These are phyloP conservation scores for Uropsilus gracilis DNA, from an alignment of 2,113 vertebrate genomes.

Conservation along the genomic window DNA sequence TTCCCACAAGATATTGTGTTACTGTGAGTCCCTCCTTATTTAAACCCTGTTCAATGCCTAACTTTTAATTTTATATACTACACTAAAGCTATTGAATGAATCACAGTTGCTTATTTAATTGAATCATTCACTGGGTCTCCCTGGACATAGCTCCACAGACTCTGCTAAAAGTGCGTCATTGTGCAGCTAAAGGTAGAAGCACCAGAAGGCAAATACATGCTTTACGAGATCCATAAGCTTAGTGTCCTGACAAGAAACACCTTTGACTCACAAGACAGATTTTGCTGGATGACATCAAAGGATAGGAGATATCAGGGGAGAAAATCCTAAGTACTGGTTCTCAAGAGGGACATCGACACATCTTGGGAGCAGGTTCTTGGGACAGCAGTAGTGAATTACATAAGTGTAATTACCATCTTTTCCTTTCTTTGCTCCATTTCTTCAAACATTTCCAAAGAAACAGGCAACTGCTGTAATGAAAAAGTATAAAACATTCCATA, in stretches of 20 bases:
- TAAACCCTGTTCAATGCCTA: neutral
- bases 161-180: neutral
- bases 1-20: neutral
- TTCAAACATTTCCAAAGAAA: neutral
- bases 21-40: neutral
- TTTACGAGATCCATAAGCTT: neutral
- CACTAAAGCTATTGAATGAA: neutral
- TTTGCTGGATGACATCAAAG: neutral
- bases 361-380: neutral
- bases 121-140: neutral
- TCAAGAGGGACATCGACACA: neutral
- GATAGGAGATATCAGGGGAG: neutral
- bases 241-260: neutral
- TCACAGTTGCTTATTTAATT: neutral
- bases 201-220: neutral
- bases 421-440: neutral
- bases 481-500: neutral
- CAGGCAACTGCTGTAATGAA: neutral
- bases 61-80: slow-evolving; percentile 19
- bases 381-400: neutral
- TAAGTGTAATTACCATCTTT: neutral
- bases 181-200: neutral
- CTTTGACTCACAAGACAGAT: neutral
- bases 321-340: neutral
- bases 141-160: neutral